Conservation (phyloP, 2,113 vertebrate genomes). For the Recurvirostra avosetta region DNA sequence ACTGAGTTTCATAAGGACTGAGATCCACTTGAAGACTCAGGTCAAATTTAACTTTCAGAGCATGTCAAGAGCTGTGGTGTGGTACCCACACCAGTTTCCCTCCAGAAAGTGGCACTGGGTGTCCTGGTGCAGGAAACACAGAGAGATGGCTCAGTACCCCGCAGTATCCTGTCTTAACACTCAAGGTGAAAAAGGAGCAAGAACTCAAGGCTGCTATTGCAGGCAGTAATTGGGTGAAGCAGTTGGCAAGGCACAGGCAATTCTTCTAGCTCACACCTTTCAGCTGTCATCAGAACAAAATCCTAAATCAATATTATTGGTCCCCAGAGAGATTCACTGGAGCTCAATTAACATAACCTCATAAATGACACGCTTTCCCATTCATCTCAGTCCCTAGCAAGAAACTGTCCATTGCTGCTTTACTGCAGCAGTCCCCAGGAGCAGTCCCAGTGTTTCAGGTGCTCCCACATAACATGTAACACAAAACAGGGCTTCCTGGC, state of each 20-base stretch:
- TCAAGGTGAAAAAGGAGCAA: slow-evolving; percentile 6
- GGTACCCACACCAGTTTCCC: background rate
- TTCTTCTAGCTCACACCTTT: background rate
- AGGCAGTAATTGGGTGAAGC: background rate
- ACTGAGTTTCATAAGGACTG: background rate
- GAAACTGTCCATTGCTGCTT: background rate
- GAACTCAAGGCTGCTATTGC: background rate
- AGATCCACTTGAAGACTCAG: background rate
- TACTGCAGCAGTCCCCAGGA: background rate
- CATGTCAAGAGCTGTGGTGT: background rate
- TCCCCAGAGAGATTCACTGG: background rate
- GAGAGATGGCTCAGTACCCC: background rate
- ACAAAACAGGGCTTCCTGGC: background rate
- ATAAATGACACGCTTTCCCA: background rate
- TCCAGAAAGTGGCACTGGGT: background rate
- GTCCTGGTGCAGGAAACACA: background rate
- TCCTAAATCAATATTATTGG: slow-evolving; percentile 28
- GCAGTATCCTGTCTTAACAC: background rate
- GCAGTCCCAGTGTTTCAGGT: background rate
- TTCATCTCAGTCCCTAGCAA: background rate
- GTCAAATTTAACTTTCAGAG: background rate
- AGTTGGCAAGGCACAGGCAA: background rate
- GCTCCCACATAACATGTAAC: background rate
- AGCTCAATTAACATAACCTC: slow-evolving; percentile 10
- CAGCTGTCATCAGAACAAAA: background rate